Percentiles rank a stretch among this genome's conserved stretches.
Conservation (phyloP, 1,140 invertebrate species). For the Rhynchophorus ferrugineus region DNA sequence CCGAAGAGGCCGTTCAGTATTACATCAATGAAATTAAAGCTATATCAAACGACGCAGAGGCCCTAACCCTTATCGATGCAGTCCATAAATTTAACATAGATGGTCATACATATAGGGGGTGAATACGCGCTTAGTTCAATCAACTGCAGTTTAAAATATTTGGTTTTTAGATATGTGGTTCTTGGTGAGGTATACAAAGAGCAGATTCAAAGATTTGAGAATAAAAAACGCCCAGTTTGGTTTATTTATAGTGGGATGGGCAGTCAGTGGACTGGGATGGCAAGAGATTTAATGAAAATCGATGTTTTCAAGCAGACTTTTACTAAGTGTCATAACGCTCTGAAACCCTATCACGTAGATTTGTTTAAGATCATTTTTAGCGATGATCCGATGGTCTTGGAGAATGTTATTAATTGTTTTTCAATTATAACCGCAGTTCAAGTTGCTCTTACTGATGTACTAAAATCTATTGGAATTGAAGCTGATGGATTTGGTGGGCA, state of each 20-base stretch:
- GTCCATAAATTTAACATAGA: conserved; percentile 30
- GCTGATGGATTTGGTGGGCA: conserved; percentile 92
- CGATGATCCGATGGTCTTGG: conserved; percentile 62
- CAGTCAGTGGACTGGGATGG: conserved; percentile 91
- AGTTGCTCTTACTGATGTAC: conserved; percentile 78
- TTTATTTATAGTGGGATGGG: conserved; percentile 94
- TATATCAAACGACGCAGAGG: conserved; percentile 48
- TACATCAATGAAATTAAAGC: conserved; percentile 59
- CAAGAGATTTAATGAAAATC: conserved; percentile 66
- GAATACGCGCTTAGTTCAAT: not conserved
- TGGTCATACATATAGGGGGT: conserved; percentile 11
- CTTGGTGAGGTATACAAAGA: conserved; percentile 9
- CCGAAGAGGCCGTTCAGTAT: conserved; percentile 56
- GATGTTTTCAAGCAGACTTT: conserved; percentile 71
- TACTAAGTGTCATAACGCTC: conserved; percentile 58
- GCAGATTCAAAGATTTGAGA: conserved; percentile 27
- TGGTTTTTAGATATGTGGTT: conserved; percentile 11
- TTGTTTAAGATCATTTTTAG: conserved; percentile 69
- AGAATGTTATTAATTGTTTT: conserved; percentile 79
- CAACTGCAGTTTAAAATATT: not conserved
- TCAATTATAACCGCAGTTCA: conserved; percentile 88
- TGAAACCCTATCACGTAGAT: conserved; percentile 69
- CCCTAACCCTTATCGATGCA: conserved; percentile 45
- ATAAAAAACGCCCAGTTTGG: conserved; percentile 75
- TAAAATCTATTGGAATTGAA: conserved; percentile 62